Percentiles rank a stretch among this genome's conserved stretches.
These are phyloP conservation scores for Drosophila testacea DNA, from an alignment of 2,888 invertebrate species.

Conservation along the genomic window DNA sequence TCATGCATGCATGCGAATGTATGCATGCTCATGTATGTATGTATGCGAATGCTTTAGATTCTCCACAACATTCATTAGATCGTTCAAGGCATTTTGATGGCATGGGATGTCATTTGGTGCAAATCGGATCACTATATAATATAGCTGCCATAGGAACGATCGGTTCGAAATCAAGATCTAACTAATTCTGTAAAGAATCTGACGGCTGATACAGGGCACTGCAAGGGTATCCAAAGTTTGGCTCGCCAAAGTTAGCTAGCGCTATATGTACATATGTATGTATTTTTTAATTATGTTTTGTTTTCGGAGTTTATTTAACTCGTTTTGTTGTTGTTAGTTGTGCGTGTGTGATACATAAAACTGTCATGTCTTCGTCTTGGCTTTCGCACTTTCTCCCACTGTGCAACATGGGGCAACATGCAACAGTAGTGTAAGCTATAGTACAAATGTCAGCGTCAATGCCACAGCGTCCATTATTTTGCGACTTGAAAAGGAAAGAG, in stretches of 20 bases:
- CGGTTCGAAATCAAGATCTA: no score
- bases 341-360: conserved; percentile 31
- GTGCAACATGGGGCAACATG: conserved; percentile 48
- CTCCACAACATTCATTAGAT: no score
- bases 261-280: neutral
- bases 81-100: no score
- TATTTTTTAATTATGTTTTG: conserved; percentile 39
- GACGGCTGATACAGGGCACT: no score
- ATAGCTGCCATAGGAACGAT: no score
- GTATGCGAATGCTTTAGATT: no score
- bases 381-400: conserved; percentile 28
- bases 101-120: no score
- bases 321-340: conserved; percentile 3
- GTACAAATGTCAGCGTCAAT: conserved; percentile 63
- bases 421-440: conserved; percentile 59
- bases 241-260: conserved; percentile 2
- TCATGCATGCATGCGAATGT: no score
- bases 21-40: no score
- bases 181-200: no score
- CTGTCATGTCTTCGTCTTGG: conserved; percentile 43
- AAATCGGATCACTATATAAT: no score
- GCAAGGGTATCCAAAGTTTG: neutral
- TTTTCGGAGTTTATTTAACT: conserved; percentile 30
- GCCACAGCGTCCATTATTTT: conserved; percentile 59
- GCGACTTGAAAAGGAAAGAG: conserved; percentile 3